Base-by-base conservation (phyloP, 2,888 invertebrate genomes). In the Drosophila colorata region DNA sequence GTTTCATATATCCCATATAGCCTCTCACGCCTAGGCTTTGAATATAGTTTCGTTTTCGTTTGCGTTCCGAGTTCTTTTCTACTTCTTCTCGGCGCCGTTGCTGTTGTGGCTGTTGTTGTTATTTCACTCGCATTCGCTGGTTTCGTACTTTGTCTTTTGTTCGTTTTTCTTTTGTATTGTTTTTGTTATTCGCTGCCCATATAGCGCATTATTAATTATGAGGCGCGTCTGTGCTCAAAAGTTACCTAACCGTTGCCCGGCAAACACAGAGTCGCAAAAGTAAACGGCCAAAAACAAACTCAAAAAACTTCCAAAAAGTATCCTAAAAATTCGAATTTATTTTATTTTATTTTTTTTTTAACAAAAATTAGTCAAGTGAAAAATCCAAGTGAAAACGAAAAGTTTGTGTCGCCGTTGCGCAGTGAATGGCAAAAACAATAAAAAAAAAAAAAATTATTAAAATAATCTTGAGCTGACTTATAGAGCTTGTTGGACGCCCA, bases 181-280 rank as follows among this genome's bases (percentile, higher is more conserved):
- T 63, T 13, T 43, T 63, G 46, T 74, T 63, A 37, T 67, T 69
- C 56, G 61, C 40, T 63, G 68, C 73, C 66, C 65, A 79, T 69
- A 71, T 69, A 78, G 83, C 81, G 73, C 79, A 80, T 74, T 86
- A 84, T 87, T 87, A 83, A 87, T 87, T 87, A 83, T 78, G 84
- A 80, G 71, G 68, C 76, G 71, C 60, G 52, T 66, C 69, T 16
- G 44, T 59, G 77, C 68, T 83, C 83, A 83, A 83, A 83, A 79
- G 74, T 83, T 83, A 84, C 79, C 77, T 84, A 83, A 83, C 87
- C 87, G 84, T 84, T 63, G 83, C 41, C 64, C 68, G 77, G 87
- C 79, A 74, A 68, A 70, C 78, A 78, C 58, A 43, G 20, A 52
- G 40, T 28, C 40, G 23, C 43, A 9, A 38, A 8, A 9, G 9